These are phyloP conservation scores for Emydoidea blandingii DNA, from an alignment of 2,797 vertebrate species.

Conservation along the genomic window DNA sequence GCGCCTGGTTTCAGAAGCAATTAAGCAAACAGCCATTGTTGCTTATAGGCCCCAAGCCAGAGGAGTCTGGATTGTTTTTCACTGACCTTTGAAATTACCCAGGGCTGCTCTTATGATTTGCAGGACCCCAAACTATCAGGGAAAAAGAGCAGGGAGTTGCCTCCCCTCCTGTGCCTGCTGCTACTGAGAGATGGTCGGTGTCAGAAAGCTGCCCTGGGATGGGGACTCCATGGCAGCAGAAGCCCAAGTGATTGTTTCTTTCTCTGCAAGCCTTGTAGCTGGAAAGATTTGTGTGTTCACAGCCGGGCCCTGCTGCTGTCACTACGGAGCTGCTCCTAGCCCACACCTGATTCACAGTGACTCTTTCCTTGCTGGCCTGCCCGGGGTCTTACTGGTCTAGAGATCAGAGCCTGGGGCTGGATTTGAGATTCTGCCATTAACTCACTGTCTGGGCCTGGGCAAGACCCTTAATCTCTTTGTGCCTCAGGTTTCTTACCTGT, in stretches of 20 bases:
- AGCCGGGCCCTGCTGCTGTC: neutral
- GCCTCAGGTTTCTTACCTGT: neutral
- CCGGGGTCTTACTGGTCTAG: neutral
- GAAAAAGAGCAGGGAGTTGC: neutral
- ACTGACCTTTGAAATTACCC: neutral
- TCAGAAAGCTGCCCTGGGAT: neutral
- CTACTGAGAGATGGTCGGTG: neutral
- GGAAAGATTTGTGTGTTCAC: neutral
- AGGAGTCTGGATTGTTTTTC: neutral
- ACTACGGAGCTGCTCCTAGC: neutral
- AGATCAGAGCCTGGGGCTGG: neutral
- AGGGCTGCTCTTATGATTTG: neutral
- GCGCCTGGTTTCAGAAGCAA: neutral
- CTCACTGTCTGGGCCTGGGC: neutral
- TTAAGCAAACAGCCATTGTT: neutral
- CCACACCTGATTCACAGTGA: neutral
- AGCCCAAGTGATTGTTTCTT: neutral
- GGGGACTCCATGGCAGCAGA: neutral
- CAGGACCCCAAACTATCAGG: neutral
- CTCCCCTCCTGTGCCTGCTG: neutral
- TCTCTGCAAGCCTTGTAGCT: neutral
- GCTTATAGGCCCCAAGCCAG: neutral
- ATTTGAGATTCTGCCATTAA: neutral
- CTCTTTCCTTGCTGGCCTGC: neutral
- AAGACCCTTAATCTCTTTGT: neutral